phyloP scores from a whole-genome alignment of 2,888 invertebrate genomes.

The Megamerina dolium region DNA sequence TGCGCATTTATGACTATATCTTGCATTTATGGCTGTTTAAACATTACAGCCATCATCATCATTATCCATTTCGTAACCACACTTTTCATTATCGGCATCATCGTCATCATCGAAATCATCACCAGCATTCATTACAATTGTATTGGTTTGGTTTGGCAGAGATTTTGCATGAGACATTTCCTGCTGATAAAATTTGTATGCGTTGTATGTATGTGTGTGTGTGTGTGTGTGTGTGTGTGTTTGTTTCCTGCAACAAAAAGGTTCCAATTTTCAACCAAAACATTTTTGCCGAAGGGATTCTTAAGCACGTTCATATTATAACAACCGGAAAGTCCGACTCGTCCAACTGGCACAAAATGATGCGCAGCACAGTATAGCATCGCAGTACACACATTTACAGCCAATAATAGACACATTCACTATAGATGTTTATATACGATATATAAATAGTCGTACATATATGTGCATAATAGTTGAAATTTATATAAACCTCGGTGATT shows the following conservation, averaged over 20 bases:
- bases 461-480: too few species aligned
- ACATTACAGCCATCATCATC: too few species aligned
- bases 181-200: conserved; percentile 13
- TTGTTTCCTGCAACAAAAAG: background rate
- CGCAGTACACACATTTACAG: conserved; percentile 8
- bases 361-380: too few species aligned
- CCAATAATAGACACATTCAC: conserved; percentile 14
- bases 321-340: conserved; percentile 11
- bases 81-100: background rate
- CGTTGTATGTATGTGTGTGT: background rate
- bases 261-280: conserved; percentile 5
- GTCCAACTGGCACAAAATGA: conserved; percentile 1
- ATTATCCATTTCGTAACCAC: background rate
- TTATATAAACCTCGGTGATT: too few species aligned
- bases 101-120: conserved; percentile 5
- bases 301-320: conserved; percentile 18
- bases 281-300: conserved; percentile 21
- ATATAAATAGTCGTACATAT: too few species aligned
- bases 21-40: too few species aligned
- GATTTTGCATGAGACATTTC: conserved; percentile 8
- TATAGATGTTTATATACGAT: too few species aligned
- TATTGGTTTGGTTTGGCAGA: background rate
- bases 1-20: too few species aligned
- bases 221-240: background rate
- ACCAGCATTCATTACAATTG: background rate